Evolutionary conservation across 2,797 vertebrate species (phyloP).

Genomic region (Melanitta fusca): DNA sequence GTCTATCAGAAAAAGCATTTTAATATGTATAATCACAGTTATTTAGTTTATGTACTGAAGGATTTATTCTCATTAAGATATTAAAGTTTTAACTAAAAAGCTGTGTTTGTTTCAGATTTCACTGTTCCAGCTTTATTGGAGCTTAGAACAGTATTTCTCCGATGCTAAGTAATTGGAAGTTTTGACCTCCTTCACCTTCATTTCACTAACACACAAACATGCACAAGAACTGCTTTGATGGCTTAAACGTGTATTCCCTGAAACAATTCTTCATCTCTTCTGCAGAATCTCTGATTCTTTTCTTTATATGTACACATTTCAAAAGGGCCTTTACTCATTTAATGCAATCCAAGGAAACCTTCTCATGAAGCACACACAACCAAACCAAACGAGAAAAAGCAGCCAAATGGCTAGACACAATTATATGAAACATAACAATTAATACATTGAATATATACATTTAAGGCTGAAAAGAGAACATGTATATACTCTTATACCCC

Average conservation of each 20-base stretch:
- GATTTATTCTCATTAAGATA: constrained; percentile 11
- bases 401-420: not conserved
- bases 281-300: not conserved
- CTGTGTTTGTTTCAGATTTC: not conserved
- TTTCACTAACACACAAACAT: not conserved
- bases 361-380: not conserved
- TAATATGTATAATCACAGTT: constrained; percentile 28
- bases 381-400: not conserved
- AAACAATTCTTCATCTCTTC: not conserved
- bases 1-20: constrained; percentile 37
- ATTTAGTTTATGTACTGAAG: constrained; percentile 2
- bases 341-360: not conserved
- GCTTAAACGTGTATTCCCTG: not conserved
- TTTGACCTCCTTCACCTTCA: not conserved
- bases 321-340: not conserved
- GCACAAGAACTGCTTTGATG: not conserved
- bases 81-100: not conserved
- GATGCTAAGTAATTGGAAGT: not conserved
- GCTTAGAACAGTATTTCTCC: not conserved
- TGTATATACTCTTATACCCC: not conserved
- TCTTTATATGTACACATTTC: not conserved
- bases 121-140: not conserved
- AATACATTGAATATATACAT: not conserved
- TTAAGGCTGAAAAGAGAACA: not conserved
- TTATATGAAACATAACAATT: not conserved